Evolutionary conservation across 2,113 vertebrate species (phyloP).

Genomic region (Hyaena hyaena): DNA sequence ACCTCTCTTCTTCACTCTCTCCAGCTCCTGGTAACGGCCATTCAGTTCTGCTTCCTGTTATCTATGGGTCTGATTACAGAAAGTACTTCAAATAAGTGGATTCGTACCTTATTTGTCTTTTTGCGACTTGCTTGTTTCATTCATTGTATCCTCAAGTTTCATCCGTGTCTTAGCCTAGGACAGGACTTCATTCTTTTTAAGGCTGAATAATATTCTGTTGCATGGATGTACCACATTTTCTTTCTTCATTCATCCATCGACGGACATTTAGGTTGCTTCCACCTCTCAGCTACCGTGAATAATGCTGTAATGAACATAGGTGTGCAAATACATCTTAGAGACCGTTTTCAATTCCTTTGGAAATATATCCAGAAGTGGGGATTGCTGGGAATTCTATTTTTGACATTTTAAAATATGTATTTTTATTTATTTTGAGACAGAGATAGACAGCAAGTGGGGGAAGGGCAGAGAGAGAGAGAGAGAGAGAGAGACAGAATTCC

Average conservation of each 20-base stretch:
- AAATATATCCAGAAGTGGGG: neutral
- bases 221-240: neutral
- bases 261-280: neutral
- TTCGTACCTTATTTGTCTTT: neutral
- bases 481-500: too few relatives aligned
- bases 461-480: too few relatives aligned
- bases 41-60: neutral
- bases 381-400: neutral
- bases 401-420: neutral
- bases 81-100: neutral
- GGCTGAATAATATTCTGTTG: neutral
- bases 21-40: neutral
- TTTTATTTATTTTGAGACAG: too few relatives aligned
- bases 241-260: neutral
- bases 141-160: neutral
- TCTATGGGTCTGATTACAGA: neutral
- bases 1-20: neutral
- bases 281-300: neutral
- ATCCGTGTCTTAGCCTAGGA: neutral
- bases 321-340: neutral
- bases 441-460: too few relatives aligned
- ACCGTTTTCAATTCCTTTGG: neutral
- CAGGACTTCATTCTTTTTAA: neutral
- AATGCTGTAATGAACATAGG: neutral
- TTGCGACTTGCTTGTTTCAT: neutral